A percentile compares a stretch with the other conserved stretches of the same genome.
These are phyloP conservation scores for Champsocephalus esox DNA, from an alignment of 2,797 vertebrate genomes.

Conservation along the genomic window DNA sequence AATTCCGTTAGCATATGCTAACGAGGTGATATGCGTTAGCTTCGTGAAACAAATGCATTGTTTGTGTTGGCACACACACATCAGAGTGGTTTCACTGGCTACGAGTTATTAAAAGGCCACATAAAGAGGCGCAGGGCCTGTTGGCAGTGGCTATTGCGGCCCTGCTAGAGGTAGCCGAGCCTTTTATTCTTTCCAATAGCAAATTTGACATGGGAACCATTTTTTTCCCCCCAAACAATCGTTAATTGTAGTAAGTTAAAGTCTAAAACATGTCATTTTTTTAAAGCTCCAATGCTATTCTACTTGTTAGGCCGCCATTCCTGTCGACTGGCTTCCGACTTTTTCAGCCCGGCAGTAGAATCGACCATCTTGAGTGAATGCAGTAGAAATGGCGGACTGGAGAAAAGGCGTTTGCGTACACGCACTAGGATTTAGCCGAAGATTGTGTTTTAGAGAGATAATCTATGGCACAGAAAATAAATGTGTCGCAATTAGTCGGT, in stretches of 20 bases:
- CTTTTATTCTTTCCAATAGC: rapidly evolving
- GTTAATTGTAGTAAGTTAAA: rapidly evolving
- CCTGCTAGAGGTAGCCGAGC: background rate
- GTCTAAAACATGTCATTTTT: rapidly evolving
- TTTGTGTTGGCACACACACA: background rate
- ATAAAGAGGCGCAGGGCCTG: background rate
- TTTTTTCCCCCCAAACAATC: rapidly evolving
- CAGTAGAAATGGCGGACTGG: conserved; percentile 77
- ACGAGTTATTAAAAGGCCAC: background rate
- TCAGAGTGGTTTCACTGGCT: background rate
- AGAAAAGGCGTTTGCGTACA: conserved; percentile 3
- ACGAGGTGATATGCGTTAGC: no score
- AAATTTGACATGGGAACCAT: rapidly evolving
- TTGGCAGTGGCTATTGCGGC: background rate
- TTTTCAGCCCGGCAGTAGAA: background rate
- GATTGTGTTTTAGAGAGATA: rapidly evolving
- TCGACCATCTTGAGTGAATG: conserved; percentile 76
- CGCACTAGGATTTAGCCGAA: background rate
- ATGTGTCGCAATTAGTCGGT: no score
- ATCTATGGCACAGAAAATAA: rapidly evolving
- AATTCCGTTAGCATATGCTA: no score
- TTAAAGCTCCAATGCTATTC: rapidly evolving
- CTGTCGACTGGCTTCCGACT: background rate
- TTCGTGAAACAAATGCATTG: rapidly evolving
- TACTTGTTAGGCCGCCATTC: rapidly evolving